A percentile compares a stretch with the other conserved stretches of the same genome.
These are phyloP conservation scores for Thymelicus sylvestris DNA, from an alignment of 2,888 invertebrate genomes.

Conservation along the genomic window DNA sequence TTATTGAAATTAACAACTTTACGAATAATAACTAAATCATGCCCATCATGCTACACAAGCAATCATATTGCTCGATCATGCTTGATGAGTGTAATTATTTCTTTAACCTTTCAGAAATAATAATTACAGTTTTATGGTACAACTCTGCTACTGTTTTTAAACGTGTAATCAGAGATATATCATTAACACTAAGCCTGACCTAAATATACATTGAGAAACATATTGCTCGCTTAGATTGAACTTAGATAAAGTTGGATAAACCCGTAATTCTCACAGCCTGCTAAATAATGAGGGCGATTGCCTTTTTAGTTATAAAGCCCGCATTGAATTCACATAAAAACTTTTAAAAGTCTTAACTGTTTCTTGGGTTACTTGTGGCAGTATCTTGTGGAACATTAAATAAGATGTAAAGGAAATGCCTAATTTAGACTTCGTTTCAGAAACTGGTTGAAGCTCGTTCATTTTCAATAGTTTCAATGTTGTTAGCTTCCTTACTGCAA, in stretches of 20 bases:
- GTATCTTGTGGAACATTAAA: neutral
- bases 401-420: conserved; percentile 19
- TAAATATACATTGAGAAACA: conserved; percentile 37
- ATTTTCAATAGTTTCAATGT: too few species aligned
- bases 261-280: conserved; percentile 39
- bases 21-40: neutral
- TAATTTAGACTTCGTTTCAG: neutral
- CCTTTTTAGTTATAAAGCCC: conserved; percentile 32
- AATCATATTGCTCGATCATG: conserved; percentile 13
- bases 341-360: conserved; percentile 4
- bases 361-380: neutral
- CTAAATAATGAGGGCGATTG: conserved; percentile 33
- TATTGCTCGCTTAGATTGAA: conserved; percentile 32
- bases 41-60: neutral
- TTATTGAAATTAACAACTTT: neutral
- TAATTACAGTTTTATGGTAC: conserved; percentile 28
- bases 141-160: conserved; percentile 27
- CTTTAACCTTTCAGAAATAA: conserved; percentile 20
- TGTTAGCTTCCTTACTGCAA: too few species aligned
- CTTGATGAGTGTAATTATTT: conserved; percentile 24
- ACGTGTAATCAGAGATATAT: conserved; percentile 32
- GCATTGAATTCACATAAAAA: conserved; percentile 16
- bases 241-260: conserved; percentile 31
- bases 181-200: conserved; percentile 32
- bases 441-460: too few species aligned